Conservation (phyloP, 2,797 vertebrate species). For the Enteromius fasciolatus region DNA sequence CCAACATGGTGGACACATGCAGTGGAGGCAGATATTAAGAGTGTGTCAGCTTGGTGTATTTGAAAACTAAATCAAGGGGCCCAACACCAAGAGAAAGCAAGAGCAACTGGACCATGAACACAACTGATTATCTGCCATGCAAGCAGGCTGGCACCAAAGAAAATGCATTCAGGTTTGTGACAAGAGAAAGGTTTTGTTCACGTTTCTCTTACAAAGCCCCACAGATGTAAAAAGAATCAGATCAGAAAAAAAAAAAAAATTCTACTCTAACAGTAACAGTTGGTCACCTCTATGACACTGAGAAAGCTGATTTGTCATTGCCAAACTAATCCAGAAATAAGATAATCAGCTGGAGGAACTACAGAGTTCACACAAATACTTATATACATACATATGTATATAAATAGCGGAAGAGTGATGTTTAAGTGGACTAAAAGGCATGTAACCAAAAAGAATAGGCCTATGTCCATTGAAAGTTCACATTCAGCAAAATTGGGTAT, state of each 20-base stretch:
- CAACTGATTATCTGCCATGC: slow-evolving; percentile 13
- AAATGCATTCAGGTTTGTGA: not conserved
- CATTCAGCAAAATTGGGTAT: not conserved
- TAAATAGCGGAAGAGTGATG: not conserved
- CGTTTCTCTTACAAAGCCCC: not conserved
- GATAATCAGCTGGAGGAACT: slow-evolving; percentile 40
- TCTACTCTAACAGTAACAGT: not conserved
- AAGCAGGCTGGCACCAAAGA: slow-evolving; percentile 1
- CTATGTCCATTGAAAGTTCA: not conserved
- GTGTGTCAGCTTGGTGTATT: slow-evolving; percentile 57
- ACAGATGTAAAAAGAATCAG: not conserved
- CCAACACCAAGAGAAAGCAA: slow-evolving; percentile 15
- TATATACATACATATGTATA: not conserved
- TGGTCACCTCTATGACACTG: not conserved
- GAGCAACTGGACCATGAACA: slow-evolving; percentile 10
- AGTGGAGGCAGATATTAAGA: slow-evolving; percentile 66
- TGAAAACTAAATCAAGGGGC: slow-evolving; percentile 44
- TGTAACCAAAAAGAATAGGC: not conserved
- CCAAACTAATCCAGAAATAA: slow-evolving; percentile 37
- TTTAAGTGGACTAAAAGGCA: not conserved
- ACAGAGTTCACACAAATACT: not conserved
- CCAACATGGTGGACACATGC: slow-evolving; percentile 70
- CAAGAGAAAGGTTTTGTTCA: not conserved
- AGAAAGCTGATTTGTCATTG: slow-evolving; percentile 39
- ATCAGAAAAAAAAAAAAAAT: not conserved